phyloP scores from a whole-genome alignment of 2,797 vertebrate genomes.

The Sebastes hopkinsi region DNA sequence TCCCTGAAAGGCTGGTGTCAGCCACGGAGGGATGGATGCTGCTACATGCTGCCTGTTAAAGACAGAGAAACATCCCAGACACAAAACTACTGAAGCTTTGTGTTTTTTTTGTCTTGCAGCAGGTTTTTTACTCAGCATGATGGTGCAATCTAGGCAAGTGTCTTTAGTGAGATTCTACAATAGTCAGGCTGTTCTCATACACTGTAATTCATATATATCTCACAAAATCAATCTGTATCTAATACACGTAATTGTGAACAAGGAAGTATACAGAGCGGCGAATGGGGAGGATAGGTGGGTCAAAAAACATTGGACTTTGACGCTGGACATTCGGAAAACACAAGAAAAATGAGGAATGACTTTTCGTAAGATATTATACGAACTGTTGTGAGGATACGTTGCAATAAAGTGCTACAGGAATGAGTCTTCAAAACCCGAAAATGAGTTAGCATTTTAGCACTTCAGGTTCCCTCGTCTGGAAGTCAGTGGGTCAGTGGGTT shows the following conservation, averaged over 20 bases:
- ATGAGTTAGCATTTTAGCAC: no score
- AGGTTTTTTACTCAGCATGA: constrained; percentile 23
- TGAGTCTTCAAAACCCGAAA: no score
- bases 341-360: no score
- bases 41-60: constrained; percentile 73
- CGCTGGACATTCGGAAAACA: no score
- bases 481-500: background rate
- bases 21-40: constrained; percentile 75
- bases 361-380: no score
- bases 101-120: constrained; percentile 12
- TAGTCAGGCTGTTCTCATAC: background rate
- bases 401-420: no score
- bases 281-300: rapidly evolving
- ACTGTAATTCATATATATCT: no score
- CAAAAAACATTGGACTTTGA: background rate
- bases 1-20: constrained; percentile 95
- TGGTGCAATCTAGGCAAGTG: background rate
- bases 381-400: no score
- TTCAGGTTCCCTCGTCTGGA: background rate
- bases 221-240: no score
- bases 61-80: constrained; percentile 48
- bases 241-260: no score
- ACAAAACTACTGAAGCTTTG: constrained; percentile 29
- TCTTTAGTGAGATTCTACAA: background rate
- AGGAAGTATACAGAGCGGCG: no score